Evolutionary conservation across 2,888 invertebrate genomes (phyloP).

Genomic region (Troides aeacus): DNA sequence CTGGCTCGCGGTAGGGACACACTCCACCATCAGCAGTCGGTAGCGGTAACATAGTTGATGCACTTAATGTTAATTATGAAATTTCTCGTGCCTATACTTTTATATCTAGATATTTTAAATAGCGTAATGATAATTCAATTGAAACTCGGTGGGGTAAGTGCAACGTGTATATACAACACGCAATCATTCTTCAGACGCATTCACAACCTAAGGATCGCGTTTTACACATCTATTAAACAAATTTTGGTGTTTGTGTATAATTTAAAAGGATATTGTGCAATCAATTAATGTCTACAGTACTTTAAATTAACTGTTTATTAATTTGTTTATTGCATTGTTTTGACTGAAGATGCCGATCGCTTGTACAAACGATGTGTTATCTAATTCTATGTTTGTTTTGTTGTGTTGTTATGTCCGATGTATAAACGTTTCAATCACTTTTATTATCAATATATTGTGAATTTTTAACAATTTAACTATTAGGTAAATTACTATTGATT

Average conservation of each 20-base stretch:
- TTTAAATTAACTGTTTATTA: neutral
- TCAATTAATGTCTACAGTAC: neutral
- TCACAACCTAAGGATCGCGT: conserved; percentile 27
- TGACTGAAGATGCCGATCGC: no score
- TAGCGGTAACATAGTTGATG: conserved; percentile 53
- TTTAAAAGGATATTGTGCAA: conserved; percentile 26
- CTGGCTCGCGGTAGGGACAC: conserved; percentile 21
- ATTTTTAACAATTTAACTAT: neutral
- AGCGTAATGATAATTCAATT: conserved; percentile 43
- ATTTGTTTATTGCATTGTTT: no score
- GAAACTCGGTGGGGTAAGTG: conserved; percentile 39
- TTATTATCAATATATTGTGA: neutral
- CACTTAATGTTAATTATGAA: conserved; percentile 62
- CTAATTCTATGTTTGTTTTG: no score
- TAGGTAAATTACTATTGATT: conserved; percentile 6
- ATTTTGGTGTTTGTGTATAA: neutral
- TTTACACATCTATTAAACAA: conserved; percentile 22
- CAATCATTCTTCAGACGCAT: conserved; percentile 38
- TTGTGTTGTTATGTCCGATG: no score
- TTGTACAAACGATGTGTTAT: no score
- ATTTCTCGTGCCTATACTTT: conserved; percentile 77
- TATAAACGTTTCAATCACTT: neutral
- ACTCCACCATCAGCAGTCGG: conserved; percentile 39
- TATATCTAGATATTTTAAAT: conserved; percentile 66
- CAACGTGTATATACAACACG: conserved; percentile 51